Conservation (phyloP, 2,113 vertebrate species). For the Heloderma charlesbogerti region DNA sequence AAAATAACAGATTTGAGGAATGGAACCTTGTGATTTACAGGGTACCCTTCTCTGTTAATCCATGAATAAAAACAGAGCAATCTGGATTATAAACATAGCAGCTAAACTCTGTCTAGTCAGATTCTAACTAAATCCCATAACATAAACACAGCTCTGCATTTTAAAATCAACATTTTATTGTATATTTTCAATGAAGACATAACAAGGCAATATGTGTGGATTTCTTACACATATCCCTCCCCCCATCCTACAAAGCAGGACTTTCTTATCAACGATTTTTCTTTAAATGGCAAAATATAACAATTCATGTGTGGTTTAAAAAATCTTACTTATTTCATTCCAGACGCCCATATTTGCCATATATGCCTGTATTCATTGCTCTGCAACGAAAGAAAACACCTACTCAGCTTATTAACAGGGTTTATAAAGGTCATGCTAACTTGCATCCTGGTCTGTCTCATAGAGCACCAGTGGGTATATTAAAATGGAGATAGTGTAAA, state of each 20-base stretch:
- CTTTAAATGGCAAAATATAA: background rate
- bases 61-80: background rate
- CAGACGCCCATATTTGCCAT: background rate
- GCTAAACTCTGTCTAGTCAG: constrained; percentile 6
- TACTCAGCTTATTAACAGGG: background rate
- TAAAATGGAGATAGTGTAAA: too few species aligned
- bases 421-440: background rate
- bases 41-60: constrained; percentile 34
- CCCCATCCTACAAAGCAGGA: background rate
- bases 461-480: background rate
- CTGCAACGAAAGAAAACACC: background rate
- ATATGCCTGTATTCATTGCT: background rate
- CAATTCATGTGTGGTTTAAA: background rate
- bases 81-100: constrained; percentile 3
- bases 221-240: background rate
- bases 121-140: background rate
- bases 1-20: background rate
- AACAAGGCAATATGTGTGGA: background rate
- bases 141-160: background rate
- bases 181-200: background rate
- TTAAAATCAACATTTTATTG: background rate
- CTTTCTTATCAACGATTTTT: background rate
- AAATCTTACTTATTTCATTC: background rate
- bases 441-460: background rate
- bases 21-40: background rate